phyloP scores from a whole-genome alignment of 2,888 invertebrate genomes.

The Tipula lateralis region DNA sequence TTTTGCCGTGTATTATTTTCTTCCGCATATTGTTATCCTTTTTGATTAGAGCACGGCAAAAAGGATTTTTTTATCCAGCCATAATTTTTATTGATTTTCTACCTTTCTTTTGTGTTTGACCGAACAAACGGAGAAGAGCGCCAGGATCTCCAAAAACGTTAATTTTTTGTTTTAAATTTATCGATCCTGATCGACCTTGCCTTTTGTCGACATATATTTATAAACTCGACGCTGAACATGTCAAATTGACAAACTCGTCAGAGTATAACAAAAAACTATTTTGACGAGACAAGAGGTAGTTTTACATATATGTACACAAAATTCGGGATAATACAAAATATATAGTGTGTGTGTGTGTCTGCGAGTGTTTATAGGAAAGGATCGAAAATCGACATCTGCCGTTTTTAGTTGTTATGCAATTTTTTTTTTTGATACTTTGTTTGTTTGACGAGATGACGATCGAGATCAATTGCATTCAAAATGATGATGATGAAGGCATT shows the following conservation, averaged over 20 bases:
- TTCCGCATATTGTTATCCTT: not conserved
- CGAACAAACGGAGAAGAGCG: not conserved
- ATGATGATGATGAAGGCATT: not conserved
- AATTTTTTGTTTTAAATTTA: not conserved
- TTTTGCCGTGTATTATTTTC: not conserved
- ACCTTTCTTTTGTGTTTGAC: not conserved
- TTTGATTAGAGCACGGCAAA: not conserved
- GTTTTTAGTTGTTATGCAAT: slow-evolving; percentile 9
- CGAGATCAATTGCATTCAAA: not conserved
- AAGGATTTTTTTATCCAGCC: not conserved
- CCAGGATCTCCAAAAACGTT: not conserved
- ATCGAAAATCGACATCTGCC: not conserved
- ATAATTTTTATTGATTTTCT: not conserved
- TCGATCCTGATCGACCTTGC: not conserved
- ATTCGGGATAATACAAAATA: not conserved
- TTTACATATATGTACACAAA: not conserved
- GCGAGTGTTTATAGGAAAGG: not conserved
- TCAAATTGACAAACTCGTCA: slow-evolving; percentile 24
- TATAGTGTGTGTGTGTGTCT: not conserved
- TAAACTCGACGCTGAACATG: not conserved
- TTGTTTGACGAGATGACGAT: slow-evolving; percentile 11
- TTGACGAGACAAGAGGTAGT: slow-evolving; percentile 11
- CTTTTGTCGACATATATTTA: not conserved
- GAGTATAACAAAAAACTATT: not conserved
- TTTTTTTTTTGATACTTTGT: not conserved